Percentiles rank a stretch among this genome's conserved stretches.
phyloP scores from a whole-genome alignment of 2,113 vertebrate species.

The Chaenogobius annularis region DNA sequence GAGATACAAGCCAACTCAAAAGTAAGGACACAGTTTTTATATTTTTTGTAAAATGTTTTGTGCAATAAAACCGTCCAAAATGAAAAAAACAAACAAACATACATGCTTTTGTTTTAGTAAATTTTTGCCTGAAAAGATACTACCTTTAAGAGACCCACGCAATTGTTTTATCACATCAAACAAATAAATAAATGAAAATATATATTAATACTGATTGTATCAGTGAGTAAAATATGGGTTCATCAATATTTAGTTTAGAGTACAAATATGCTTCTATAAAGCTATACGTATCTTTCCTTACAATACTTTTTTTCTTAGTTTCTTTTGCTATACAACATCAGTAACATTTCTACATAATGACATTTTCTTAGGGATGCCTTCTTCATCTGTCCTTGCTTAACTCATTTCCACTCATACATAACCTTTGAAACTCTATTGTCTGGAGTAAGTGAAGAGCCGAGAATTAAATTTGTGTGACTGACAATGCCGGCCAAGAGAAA shows the following conservation, averaged over 20 bases:
- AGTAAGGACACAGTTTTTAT: too few relatives aligned
- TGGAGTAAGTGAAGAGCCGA: conserved; percentile 6
- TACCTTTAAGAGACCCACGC: background rate
- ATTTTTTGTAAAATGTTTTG: too few relatives aligned
- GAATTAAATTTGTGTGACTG: conserved; percentile 18
- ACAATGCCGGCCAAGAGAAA: conserved; percentile 19
- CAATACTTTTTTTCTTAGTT: background rate
- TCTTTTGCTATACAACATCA: background rate
- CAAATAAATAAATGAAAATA: background rate
- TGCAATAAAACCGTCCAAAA: too few relatives aligned
- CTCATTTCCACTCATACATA: conserved; percentile 18
- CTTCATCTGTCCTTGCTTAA: conserved; percentile 25
- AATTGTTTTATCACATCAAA: background rate
- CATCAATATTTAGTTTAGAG: background rate
- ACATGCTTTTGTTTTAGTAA: too few relatives aligned
- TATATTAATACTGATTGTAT: background rate
- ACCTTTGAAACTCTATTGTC: conserved; percentile 31
- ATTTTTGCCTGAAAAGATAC: too few relatives aligned
- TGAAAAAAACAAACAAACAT: too few relatives aligned
- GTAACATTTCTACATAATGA: conserved; percentile 3
- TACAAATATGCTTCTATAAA: background rate
- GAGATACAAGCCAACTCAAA: too few relatives aligned
- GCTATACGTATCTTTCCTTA: background rate
- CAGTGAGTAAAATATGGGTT: background rate
- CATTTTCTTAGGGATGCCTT: conserved; percentile 14